These are phyloP conservation scores for Yponomeuta plumbellus DNA, from an alignment of 2,888 invertebrate genomes.

Conservation along the genomic window DNA sequence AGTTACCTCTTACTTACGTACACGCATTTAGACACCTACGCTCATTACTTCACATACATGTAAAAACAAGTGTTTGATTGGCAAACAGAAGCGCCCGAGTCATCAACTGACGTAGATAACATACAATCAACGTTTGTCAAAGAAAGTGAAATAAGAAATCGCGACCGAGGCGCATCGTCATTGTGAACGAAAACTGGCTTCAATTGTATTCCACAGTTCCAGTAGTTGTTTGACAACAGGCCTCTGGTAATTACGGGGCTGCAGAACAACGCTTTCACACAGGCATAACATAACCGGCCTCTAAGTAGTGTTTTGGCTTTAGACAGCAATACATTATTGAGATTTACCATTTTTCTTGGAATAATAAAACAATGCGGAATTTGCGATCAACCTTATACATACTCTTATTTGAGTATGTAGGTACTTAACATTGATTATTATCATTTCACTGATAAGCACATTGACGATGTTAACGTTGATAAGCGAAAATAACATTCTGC, in stretches of 20 bases:
- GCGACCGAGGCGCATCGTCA: conserved; percentile 44
- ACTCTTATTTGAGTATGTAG: background rate
- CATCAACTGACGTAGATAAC: conserved; percentile 12
- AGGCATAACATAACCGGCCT: conserved; percentile 25
- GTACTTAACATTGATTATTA: conserved; percentile 7
- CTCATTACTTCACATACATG: background rate
- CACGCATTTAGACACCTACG: background rate
- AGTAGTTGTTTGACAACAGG: conserved; percentile 45
- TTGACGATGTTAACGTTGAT: background rate
- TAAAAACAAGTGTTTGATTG: background rate
- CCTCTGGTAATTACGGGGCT: conserved; percentile 31
- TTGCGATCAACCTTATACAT: background rate
- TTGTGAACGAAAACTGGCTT: conserved; percentile 40
- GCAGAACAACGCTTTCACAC: conserved; percentile 47
- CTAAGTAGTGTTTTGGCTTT: conserved; percentile 38
- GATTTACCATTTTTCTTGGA: conserved; percentile 30
- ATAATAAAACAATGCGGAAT: background rate
- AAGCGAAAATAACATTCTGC: background rate
- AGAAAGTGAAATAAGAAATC: conserved; percentile 63
- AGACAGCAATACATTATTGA: conserved; percentile 37
- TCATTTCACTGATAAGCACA: conserved; percentile 5
- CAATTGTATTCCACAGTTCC: conserved; percentile 27
- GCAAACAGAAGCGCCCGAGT: conserved; percentile 3
- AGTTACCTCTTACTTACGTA: background rate
- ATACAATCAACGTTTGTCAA: conserved; percentile 26